These are phyloP conservation scores for Cyprinodon variegatus DNA, from an alignment of 2,113 vertebrate genomes.

Conservation along the genomic window DNA sequence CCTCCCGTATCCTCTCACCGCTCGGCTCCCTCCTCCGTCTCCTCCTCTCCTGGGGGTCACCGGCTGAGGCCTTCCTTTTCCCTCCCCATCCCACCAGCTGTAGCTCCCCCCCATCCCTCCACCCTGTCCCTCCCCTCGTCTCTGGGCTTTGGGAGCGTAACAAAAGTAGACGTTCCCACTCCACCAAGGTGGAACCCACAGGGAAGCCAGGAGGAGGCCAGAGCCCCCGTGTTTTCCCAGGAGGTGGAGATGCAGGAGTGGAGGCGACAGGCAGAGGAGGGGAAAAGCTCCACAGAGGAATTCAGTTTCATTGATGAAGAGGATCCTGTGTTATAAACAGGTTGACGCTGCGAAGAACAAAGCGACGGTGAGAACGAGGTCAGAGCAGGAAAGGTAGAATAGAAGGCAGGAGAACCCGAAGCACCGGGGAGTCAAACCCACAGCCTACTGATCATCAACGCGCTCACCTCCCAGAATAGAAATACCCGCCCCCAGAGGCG, in stretches of 20 bases:
- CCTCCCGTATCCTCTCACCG: conserved; percentile 56
- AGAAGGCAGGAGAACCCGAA: not conserved
- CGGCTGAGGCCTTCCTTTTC: conserved; percentile 32
- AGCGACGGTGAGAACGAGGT: not conserved
- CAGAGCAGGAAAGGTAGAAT: conserved; percentile 17
- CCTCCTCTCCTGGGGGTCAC: conserved; percentile 69
- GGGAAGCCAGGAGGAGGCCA: conserved; percentile 13
- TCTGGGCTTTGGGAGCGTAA: conserved; percentile 54
- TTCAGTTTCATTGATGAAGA: conserved; percentile 85
- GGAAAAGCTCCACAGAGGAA: conserved; percentile 67
- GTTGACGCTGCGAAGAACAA: not conserved
- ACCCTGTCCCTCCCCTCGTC: conserved; percentile 57
- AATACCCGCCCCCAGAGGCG: conserved; percentile 19
- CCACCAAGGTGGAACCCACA: conserved; percentile 49
- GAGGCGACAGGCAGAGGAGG: conserved; percentile 43
- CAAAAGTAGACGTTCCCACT: conserved; percentile 34
- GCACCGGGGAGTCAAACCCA: not conserved
- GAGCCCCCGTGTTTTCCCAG: conserved; percentile 35
- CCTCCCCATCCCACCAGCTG: conserved; percentile 11
- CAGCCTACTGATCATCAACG: conserved; percentile 5
- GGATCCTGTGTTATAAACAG: conserved; percentile 75
- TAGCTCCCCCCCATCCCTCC: conserved; percentile 49
- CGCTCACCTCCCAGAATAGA: conserved; percentile 14
- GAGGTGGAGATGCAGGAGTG: conserved; percentile 82
- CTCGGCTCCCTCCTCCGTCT: conserved; percentile 76